Evolutionary conservation across 2,888 invertebrate genomes (phyloP).

Genomic region (Pyrgus malvae): DNA sequence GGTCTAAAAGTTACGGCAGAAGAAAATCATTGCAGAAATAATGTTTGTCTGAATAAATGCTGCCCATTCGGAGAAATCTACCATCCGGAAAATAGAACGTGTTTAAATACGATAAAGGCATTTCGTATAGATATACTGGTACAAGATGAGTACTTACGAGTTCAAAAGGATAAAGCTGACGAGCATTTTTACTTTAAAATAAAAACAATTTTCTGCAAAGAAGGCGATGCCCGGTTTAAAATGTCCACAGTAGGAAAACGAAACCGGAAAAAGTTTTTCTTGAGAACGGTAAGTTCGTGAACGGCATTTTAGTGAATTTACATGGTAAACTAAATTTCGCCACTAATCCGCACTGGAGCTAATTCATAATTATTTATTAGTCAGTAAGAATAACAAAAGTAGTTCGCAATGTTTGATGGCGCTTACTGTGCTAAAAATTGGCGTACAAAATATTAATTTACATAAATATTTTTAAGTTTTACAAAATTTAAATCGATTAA

Average conservation of each 20-base stretch:
- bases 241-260: background rate
- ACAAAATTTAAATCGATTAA: too few relatives aligned
- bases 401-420: too few relatives aligned
- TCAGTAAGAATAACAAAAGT: too few relatives aligned
- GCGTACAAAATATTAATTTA: too few relatives aligned
- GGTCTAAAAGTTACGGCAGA: background rate
- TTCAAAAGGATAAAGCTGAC: background rate
- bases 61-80: constrained; percentile 7
- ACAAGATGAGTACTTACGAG: background rate
- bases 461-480: too few relatives aligned
- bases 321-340: too few relatives aligned
- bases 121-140: background rate
- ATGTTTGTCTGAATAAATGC: constrained; percentile 8
- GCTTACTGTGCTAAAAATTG: too few relatives aligned
- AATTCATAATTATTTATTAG: too few relatives aligned
- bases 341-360: too few relatives aligned
- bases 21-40: background rate
- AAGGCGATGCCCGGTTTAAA: background rate
- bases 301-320: too few relatives aligned
- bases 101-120: background rate
- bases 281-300: constrained; percentile 4
- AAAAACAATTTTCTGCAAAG: background rate
- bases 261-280: background rate
- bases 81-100: background rate
- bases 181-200: constrained; percentile 7